Conservation (phyloP, 2,797 vertebrate species). For the Euthynnus affinis region DNA sequence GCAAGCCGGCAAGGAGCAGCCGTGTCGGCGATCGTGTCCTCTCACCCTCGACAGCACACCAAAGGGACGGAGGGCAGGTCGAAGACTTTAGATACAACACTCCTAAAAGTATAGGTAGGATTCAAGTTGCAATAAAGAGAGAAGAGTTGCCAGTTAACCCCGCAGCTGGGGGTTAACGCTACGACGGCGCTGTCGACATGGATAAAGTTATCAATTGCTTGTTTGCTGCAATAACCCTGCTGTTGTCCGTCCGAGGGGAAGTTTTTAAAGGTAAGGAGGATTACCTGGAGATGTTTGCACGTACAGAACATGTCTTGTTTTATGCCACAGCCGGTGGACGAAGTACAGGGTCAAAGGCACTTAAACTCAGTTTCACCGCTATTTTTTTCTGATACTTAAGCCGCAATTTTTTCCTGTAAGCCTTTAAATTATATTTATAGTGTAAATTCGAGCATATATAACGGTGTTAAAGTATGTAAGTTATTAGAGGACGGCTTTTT, state of each 20-base stretch:
- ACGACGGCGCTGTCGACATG: conserved; percentile 80
- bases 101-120: conserved; percentile 57
- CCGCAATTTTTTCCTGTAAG: background rate
- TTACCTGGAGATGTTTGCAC: conserved; percentile 25
- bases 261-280: conserved; percentile 87
- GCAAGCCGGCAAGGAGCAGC: conserved; percentile 74
- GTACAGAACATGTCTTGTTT: background rate
- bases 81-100: conserved; percentile 42
- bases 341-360: conserved; percentile 9
- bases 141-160: conserved; percentile 80
- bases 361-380: conserved; percentile 37
- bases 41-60: conserved; percentile 43
- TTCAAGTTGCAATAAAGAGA: conserved; percentile 67
- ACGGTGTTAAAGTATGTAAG: background rate
- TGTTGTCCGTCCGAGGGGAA: conserved; percentile 83
- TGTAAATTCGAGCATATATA: background rate
- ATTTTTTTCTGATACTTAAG: conserved; percentile 12
- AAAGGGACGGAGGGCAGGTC: conserved; percentile 50
- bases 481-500: background rate
- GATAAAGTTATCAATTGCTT: conserved; percentile 87
- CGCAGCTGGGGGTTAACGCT: conserved; percentile 78
- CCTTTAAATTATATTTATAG: background rate
- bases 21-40: conserved; percentile 56
- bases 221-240: conserved; percentile 82
- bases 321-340: background rate